Conservation (phyloP, 2,113 vertebrate species). For the Tenebrosternarchus preto region DNA sequence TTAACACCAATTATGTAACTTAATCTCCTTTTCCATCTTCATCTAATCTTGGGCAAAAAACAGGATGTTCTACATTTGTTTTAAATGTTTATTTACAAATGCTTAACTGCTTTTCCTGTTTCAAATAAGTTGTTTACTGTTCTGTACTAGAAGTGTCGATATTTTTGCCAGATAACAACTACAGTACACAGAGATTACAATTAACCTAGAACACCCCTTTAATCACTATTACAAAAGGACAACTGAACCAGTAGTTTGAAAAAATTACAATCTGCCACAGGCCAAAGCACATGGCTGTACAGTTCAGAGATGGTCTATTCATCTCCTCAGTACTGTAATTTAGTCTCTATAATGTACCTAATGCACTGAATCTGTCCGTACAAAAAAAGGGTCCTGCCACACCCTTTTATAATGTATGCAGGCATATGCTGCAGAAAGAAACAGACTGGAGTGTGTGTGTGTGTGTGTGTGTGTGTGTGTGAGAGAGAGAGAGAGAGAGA, state of each 20-base stretch:
- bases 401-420: conserved; percentile 38
- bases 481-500: not conserved
- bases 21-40: no score
- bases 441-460: not conserved
- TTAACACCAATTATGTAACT: no score
- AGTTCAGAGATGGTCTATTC: conserved; percentile 30
- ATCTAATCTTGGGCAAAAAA: no score
- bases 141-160: no score
- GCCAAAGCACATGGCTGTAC: not conserved
- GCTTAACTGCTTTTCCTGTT: no score
- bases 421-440: conserved; percentile 9
- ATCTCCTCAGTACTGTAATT: conserved; percentile 23
- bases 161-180: no score
- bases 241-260: conserved; percentile 24
- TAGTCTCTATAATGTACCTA: conserved; percentile 16
- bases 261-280: conserved; percentile 27
- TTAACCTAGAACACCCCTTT: not conserved
- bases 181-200: no score
- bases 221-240: conserved; percentile 8
- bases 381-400: conserved; percentile 18
- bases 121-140: no score
- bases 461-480: not conserved
- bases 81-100: no score
- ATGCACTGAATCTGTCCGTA: conserved; percentile 38
- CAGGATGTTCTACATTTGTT: no score